Conservation (phyloP, 2,797 vertebrate species). For the Anniella stebbinsi region DNA sequence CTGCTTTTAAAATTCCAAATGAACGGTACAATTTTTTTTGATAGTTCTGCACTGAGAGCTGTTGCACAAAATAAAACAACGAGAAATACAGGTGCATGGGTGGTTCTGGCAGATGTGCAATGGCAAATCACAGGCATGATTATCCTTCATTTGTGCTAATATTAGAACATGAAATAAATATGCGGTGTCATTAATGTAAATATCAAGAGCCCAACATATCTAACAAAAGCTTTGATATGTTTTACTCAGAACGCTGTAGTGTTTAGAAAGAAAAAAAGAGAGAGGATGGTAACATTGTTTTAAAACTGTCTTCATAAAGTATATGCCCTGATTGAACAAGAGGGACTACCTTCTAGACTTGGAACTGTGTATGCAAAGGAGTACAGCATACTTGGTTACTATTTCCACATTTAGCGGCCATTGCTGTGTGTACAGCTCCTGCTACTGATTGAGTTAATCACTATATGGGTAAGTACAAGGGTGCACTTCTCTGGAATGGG, state of each 20-base stretch:
- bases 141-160: conserved; percentile 3
- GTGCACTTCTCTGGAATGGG: background rate
- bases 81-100: background rate
- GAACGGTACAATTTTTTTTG: background rate
- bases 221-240: conserved; percentile 14
- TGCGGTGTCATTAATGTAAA: conserved; percentile 33
- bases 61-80: background rate
- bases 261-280: conserved; percentile 53
- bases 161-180: conserved; percentile 9
- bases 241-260: conserved; percentile 35
- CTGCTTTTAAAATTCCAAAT: background rate
- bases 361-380: background rate
- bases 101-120: conserved; percentile 7
- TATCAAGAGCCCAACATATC: background rate
- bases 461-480: background rate
- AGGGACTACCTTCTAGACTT: background rate
- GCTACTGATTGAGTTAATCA: background rate
- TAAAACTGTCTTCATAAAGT: conserved; percentile 30
- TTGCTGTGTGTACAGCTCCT: background rate
- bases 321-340: background rate
- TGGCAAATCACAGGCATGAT: background rate
- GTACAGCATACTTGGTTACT: background rate
- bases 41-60: conserved; percentile 5
- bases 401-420: background rate
- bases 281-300: conserved; percentile 14